Base-by-base conservation (phyloP, 2,797 vertebrate species). In the Macroramphosus scolopax region DNA sequence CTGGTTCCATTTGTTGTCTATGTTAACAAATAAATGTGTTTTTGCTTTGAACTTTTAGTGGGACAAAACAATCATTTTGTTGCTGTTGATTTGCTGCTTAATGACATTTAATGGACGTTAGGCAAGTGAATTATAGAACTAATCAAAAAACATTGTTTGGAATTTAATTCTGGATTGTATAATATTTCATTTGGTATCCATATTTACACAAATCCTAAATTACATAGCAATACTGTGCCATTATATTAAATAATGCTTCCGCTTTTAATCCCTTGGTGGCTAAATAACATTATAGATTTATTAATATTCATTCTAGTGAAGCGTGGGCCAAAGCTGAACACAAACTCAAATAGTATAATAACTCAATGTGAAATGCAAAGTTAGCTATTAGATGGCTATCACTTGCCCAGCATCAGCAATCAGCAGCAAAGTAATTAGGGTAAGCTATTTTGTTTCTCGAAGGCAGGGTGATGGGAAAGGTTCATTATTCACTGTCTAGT, bases 391-490 rank as follows among this genome's bases (percentile, higher is more conserved):
- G n/a, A n/a, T n/a, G n/a, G n/a, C 30, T 33, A 33, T 32, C 14
- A 32, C 17, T 42, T 38, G 12, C 17, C 14, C 12, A 8, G 29
- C 8, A 59, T 67, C 13, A 35, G 29, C 34, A 30, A 28, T 35
- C 11, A 47, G 17, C 11, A 74, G 64, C 54, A 56, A 63, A 70
- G 75, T 83, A 79, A 87, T 83, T 81, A 81, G 82, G 66, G 78
- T 69, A 59, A 81, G 82, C 68, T 65, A 61, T 82, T 60, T 78
- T 26, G 72, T 32, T 62, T 52, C 30, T 55, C 41, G 82, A 74
- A 68, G 51, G 63, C n/a, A 43, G 29, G 9, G 16, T 57, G 52
- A 68, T 53, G 57, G 63, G 49, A 63, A 46, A 57, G 18, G 32
- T 28, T 30, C 38, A 60, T 44, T 51, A 46, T 39, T 76, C 49